Evolutionary conservation across 1,140 invertebrate genomes (phyloP).

Genomic region (Drosophila subpulchrella): DNA sequence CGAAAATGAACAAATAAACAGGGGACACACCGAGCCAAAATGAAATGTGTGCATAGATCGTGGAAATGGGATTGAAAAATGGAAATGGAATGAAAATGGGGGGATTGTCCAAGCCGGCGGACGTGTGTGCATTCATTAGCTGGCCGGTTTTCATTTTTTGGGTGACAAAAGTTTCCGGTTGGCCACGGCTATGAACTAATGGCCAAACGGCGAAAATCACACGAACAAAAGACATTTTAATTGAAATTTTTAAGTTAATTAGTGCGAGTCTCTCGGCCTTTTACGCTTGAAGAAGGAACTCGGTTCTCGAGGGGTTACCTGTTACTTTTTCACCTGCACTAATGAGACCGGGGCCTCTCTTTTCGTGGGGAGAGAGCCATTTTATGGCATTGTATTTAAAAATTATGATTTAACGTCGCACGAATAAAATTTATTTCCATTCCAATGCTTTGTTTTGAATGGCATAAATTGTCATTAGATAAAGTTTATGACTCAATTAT

Average conservation of each 20-base stretch:
- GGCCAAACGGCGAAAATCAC: conserved; percentile 61
- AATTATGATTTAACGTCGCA: conserved; percentile 67
- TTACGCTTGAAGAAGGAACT: conserved; percentile 54
- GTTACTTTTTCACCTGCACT: conserved; percentile 20
- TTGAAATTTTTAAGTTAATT: conserved; percentile 83
- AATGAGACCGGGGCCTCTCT: conserved; percentile 53
- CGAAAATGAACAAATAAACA: conserved; percentile 73
- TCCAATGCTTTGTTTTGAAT: conserved; percentile 64
- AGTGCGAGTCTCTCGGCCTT: conserved; percentile 58
- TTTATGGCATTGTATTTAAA: conserved; percentile 57
- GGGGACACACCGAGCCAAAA: conserved; percentile 42
- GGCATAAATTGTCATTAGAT: conserved; percentile 80
- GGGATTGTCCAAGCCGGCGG: conserved; percentile 23
- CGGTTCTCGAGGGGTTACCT: conserved; percentile 8
- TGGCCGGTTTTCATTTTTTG: conserved; percentile 39
- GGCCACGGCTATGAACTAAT: conserved; percentile 75
- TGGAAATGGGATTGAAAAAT: conserved; percentile 27
- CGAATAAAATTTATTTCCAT: conserved; percentile 59
- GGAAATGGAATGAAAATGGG: conserved; percentile 25
- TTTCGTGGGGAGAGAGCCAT: background rate
- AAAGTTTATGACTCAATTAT: conserved; percentile 83
- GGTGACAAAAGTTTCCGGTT: conserved; percentile 82
- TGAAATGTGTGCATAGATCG: conserved; percentile 25
- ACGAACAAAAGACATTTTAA: conserved; percentile 81
- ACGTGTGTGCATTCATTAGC: conserved; percentile 72